Conservation (phyloP, 2,888 invertebrate species). For the Oscheius sp. region DNA sequence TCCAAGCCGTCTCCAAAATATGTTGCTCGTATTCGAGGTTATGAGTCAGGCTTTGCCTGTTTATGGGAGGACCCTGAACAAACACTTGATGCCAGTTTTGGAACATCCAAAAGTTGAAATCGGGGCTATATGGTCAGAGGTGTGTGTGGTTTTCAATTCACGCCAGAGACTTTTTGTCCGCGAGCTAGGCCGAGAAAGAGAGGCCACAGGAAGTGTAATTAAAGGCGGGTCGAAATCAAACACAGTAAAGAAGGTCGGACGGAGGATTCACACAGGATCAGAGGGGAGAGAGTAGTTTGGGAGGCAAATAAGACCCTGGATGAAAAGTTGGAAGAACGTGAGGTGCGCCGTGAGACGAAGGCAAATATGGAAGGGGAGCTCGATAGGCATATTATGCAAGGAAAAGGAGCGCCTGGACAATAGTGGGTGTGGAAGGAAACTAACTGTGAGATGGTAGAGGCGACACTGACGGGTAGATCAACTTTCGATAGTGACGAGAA, state of each 20-base stretch:
- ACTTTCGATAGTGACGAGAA: too few species aligned
- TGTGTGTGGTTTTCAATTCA: constrained; percentile 18
- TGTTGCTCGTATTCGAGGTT: too few species aligned
- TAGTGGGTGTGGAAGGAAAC: too few species aligned
- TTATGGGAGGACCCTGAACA: not conserved
- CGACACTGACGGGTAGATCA: too few species aligned
- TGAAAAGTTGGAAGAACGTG: not conserved
- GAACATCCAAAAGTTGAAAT: not conserved
- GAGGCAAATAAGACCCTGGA: not conserved
- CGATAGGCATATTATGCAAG: constrained; percentile 4
- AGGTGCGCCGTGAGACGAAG: constrained; percentile 13
- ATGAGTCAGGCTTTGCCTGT: too few species aligned
- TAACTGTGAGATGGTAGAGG: too few species aligned
- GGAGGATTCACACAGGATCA: constrained; percentile 12
- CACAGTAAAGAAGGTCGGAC: constrained; percentile 19
- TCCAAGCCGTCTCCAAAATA: too few species aligned
- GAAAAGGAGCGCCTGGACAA: too few species aligned
- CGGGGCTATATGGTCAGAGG: not conserved
- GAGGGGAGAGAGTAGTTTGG: not conserved
- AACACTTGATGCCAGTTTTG: constrained; percentile 7
- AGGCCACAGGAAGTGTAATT: constrained; percentile 36
- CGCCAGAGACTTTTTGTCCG: constrained; percentile 6
- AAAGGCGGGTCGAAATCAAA: constrained; percentile 24
- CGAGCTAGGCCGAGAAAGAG: not conserved
- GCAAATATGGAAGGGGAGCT: constrained; percentile 1